Evolutionary conservation across 2,797 vertebrate genomes (phyloP), one percentile per base, ranked within the genome.

Genomic region (Anguilla obscura): DNA sequence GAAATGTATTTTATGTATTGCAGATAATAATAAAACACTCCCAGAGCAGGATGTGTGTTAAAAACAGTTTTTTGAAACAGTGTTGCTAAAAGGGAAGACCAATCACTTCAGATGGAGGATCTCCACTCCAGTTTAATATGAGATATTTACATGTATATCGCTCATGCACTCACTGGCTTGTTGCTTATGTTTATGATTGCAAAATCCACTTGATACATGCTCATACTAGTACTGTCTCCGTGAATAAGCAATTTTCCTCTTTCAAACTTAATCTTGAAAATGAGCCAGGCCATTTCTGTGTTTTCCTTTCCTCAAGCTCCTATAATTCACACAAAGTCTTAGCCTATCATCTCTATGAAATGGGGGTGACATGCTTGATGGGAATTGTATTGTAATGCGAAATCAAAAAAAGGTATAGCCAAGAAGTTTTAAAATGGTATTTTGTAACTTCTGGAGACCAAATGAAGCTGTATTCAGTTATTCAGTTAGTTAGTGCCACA

Each of bases 1-100:
- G 54, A 56, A 66, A 66, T 66, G 63, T 66, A 66, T 66, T 66
- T 66, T 66, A 8, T 24, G n/a, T 8, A 5, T 24, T 27, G n/a
- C 24, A 24, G 63, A 56, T 56, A 12, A 16, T 56, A 56, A 52
- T 52, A 56, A 6, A 52, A 27, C 27, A 66, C 21, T 24, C n/a
- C 7, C 63, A 66, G 18, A 14, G 21, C n/a, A 30, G 83, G 52
- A 89, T 88, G 89, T 88, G 84, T 87, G 74, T 85, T 6, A 45
- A 18, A 10, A 58, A 88, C 54, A 84, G 18, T 36, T 45, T 45
- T 45, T 2, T 69, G 6, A 85, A 52, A 76, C 50, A 52, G 21
- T 5, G 69, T 48, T 74, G 18, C 56, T 7, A 86, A 45, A 12
- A 85, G 33, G 8, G 48, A 5, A 87, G 54, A 6, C 27, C 86